phyloP scores from a whole-genome alignment of 1,140 invertebrate species.

The Papilio xuthus region DNA sequence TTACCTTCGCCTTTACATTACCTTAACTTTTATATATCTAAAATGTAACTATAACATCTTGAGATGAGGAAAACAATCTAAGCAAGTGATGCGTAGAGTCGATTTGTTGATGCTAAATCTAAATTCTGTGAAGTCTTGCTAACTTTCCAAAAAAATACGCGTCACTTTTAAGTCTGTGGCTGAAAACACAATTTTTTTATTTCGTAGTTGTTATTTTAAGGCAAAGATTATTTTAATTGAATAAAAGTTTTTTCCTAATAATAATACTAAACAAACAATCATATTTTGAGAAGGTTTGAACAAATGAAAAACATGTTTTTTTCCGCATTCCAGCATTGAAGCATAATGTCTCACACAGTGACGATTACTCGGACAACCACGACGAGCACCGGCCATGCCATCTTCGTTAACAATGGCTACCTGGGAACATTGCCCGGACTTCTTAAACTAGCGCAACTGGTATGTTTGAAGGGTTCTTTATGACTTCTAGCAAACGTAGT shows the following conservation, averaged over 20 bases:
- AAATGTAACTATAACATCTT: background rate
- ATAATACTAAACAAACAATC: background rate
- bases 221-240: too few relatives aligned
- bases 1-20: slow-evolving; percentile 4
- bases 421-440: slow-evolving; percentile 87
- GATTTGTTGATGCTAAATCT: background rate
- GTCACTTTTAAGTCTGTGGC: too few relatives aligned
- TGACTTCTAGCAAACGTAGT: background rate
- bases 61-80: background rate
- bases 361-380: slow-evolving; percentile 93
- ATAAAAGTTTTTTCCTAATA: too few relatives aligned
- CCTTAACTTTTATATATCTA: background rate
- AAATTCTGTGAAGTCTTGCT: too few relatives aligned
- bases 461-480: slow-evolving; percentile 73
- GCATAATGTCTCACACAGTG: slow-evolving; percentile 90
- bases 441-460: slow-evolving; percentile 88
- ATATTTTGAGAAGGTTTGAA: background rate
- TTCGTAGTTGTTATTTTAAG: too few relatives aligned
- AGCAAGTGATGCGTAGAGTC: too few relatives aligned
- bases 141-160: background rate
- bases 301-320: background rate
- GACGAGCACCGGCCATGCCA: slow-evolving; percentile 86
- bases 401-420: slow-evolving; percentile 89
- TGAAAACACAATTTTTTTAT: too few relatives aligned
- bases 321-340: slow-evolving; percentile 40